Evolutionary conservation across 2,797 vertebrate species (phyloP), one percentile per base, ranked within the genome.

Genomic region (Bucorvus abyssinicus): DNA sequence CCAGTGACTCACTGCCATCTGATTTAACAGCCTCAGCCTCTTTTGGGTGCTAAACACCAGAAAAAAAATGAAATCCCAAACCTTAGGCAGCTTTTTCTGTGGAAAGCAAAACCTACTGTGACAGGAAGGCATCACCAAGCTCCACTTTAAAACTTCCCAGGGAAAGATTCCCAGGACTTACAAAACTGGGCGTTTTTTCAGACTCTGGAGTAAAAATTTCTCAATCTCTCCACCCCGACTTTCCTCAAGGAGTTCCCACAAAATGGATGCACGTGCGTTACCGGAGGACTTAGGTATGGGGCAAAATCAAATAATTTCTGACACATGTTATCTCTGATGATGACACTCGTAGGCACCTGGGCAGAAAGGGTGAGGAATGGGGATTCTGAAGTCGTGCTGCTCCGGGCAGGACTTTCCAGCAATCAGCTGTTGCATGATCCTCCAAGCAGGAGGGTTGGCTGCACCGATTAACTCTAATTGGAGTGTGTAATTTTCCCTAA

Each of bases 261-360:
- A 95, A 94, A 88, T n/a, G 45, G 88, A 85, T 64, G 53, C 53
- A 91, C 27, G 73, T 63, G 40, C 40, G 84, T 81, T 87, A 95
- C 80, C 78, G 17, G 30, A 87, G 70, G 87, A 91, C 67, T 79
- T 61, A 16, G 0, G 55, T 36, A 65, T 1, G 17, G 67, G 87
- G 77, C 70, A 89, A 89, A 89, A 84, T 61, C 86, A 87, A 92
- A 92, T 93, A 82, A 92, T 87, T 94, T 82, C 89, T 94, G 94
- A 96, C 84, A 76, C 30, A 21, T 11, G 92, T 94, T 93, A 87
- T 44, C 84, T 82, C 70, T 95, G 92, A 93, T 92, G 87, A 95
- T 84, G 95, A 73, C 74, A 84, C 55, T 78, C 55, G 70, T 18
- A 86, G 81, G 79, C 52, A 90, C 74, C 79, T 89, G 91, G 88